phyloP scores from a whole-genome alignment of 2,888 invertebrate genomes.

The Noctua fimbriata region DNA sequence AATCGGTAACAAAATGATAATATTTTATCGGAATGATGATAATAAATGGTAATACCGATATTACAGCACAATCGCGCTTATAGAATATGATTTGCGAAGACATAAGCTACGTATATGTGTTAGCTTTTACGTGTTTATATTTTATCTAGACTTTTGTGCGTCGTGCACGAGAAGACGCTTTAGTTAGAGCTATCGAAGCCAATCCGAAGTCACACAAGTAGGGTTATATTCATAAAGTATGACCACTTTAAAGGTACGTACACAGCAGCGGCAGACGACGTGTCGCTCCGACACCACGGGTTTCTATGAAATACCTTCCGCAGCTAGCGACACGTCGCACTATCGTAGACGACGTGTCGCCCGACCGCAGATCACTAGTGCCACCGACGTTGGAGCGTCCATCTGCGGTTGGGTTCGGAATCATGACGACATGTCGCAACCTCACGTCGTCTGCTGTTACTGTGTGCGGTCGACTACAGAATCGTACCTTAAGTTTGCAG shows the following conservation, averaged over 20 bases:
- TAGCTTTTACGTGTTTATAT: background rate
- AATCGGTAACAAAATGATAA: background rate
- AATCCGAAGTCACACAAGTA: background rate
- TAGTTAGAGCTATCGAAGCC: background rate
- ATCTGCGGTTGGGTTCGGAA: no score
- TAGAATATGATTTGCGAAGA: background rate
- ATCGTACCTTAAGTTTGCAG: background rate
- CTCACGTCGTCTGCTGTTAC: no score
- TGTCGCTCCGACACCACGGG: no score
- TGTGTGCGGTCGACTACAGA: no score
- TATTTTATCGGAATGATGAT: conserved; percentile 2
- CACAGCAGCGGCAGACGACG: no score
- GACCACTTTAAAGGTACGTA: no score
- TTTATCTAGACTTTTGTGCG: background rate
- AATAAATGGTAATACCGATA: conserved; percentile 15
- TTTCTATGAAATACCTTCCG: no score
- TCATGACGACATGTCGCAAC: no score
- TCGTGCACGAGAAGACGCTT: background rate
- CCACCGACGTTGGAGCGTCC: no score
- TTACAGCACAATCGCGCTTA: conserved; percentile 11
- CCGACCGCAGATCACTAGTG: no score
- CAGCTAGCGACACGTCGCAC: no score
- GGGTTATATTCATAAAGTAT: background rate
- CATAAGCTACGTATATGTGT: conserved; percentile 8
- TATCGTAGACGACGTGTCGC: no score